These are phyloP conservation scores for Habropoda laboriosa DNA, from an alignment of 1,140 invertebrate species.

Conservation along the genomic window DNA sequence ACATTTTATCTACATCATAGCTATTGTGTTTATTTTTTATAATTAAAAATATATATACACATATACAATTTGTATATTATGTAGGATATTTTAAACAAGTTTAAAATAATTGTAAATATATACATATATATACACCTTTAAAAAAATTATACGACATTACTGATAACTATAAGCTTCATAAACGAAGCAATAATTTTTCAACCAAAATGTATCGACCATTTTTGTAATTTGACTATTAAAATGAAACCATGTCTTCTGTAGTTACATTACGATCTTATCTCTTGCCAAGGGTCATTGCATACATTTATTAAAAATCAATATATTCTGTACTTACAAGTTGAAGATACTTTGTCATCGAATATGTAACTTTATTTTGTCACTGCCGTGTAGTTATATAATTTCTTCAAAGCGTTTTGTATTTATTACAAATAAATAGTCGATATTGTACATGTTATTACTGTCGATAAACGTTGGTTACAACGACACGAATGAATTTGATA, in stretches of 20 bases:
- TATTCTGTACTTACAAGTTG: slow-evolving; percentile 2
- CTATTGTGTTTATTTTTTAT: slow-evolving; percentile 67
- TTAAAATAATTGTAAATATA: slow-evolving; percentile 57
- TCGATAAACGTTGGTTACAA: slow-evolving; percentile 11
- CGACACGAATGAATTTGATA: slow-evolving; percentile 48
- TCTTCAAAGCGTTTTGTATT: slow-evolving; percentile 39
- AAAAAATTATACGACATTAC: slow-evolving; percentile 41
- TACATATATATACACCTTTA: slow-evolving; percentile 36
- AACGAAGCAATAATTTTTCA: slow-evolving; percentile 49
- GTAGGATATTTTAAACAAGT: slow-evolving; percentile 55
- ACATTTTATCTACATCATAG: slow-evolving; percentile 49
- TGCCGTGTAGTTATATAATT: slow-evolving; percentile 8
- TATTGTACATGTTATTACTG: slow-evolving; percentile 5
- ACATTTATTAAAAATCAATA: neutral
- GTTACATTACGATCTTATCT: slow-evolving; percentile 39
- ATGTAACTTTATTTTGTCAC: neutral
- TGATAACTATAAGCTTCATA: slow-evolving; percentile 46
- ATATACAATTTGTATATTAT: slow-evolving; percentile 61
- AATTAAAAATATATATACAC: slow-evolving; percentile 57
- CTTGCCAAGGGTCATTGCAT: slow-evolving; percentile 46
- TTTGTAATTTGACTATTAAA: slow-evolving; percentile 36
- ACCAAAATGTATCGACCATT: slow-evolving; percentile 32
- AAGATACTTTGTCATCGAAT: slow-evolving; percentile 27
- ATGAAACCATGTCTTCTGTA: slow-evolving; percentile 43
- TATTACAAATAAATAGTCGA: slow-evolving; percentile 44